Base-by-base conservation (phyloP, 2,888 invertebrate species). In the Pheosia gnoma region DNA sequence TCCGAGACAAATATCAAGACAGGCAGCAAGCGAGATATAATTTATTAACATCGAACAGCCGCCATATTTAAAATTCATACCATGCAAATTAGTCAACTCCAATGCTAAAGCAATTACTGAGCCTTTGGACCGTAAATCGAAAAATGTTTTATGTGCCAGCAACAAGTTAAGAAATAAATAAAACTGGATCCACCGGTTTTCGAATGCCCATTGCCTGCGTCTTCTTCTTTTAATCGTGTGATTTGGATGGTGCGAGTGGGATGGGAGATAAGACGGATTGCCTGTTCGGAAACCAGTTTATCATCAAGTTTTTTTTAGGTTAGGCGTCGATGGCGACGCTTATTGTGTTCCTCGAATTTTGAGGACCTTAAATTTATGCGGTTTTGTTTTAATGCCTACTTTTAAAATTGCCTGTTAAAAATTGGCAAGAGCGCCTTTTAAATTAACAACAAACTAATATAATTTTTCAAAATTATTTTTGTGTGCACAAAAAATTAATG, bases 81-180 rank as follows among this genome's bases (percentile, higher is more conserved):
- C 77, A 86, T 87, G 89, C 82, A 88, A 89, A 89, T 88, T 86
- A 87, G 82, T 86, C 82, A 84, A 78, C 77, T 80, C 73, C 79
- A 81, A 80, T 55, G 81, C 79, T 79, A 77, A 82, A 74, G 84
- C 86, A 84, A 87, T 88, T 86, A 87, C 82, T 79, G 72, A 81
- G 80, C 80, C 79, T 79, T 84, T 83, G 74, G 77, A 68, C 73
- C 77, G 78, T 87, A 88, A 88, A 88, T 88, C 84, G 82, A 88
- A 89, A 88, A 87, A 86, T 89, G 81, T 75, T 90, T 90, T 89
- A 88, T 89, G 85, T 86, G 83, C 77, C 78, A 78, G 83, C 80
- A 84, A 85, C 88, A 89, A 91, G 91, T 91, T 91, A 91, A 92
- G 91, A 92, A 90, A 92, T 91, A 91, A 90, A 91, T 90, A 90